These are phyloP conservation scores for Lepilemur ruficaudatus DNA, from an alignment of 2,797 vertebrate genomes.

Conservation along the genomic window DNA sequence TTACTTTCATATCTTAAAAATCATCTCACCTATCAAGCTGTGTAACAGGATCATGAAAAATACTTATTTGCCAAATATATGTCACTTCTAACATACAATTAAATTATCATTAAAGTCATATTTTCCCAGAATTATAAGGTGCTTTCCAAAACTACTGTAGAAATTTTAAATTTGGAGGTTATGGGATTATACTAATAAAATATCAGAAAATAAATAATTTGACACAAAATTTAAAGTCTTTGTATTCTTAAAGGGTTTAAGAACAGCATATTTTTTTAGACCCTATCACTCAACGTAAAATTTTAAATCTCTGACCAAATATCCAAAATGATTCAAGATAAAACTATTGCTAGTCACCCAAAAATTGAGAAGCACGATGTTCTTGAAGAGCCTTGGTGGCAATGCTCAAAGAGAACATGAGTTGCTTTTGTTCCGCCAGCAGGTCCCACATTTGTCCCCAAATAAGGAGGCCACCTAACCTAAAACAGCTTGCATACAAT, in stretches of 20 bases:
- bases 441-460: not conserved
- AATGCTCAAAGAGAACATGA: not conserved
- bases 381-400: not conserved
- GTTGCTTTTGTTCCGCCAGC: not conserved
- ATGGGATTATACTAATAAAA: not conserved
- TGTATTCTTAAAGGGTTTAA: not conserved
- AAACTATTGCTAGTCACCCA: not conserved
- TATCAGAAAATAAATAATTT: slow-evolving; percentile 19
- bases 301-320: not conserved
- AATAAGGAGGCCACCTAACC: not conserved
- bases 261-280: not conserved
- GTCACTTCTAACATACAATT: slow-evolving; percentile 7
- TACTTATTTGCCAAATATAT: slow-evolving; percentile 15
- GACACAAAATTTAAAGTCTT: slow-evolving; percentile 21
- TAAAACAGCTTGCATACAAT: not conserved
- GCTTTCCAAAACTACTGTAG: not conserved
- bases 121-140: slow-evolving; percentile 16
- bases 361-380: not conserved
- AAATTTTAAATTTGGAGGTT: not conserved
- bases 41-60: slow-evolving; percentile 38
- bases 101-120: slow-evolving; percentile 1
- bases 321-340: slow-evolving; percentile 17
- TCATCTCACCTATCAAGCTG: not conserved
- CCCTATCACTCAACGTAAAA: not conserved
- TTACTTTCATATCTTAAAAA: slow-evolving; percentile 40